Percentiles rank a stretch among this genome's conserved stretches.
phyloP scores from a whole-genome alignment of 2,888 invertebrate species.

The Cerastis leucographa region DNA sequence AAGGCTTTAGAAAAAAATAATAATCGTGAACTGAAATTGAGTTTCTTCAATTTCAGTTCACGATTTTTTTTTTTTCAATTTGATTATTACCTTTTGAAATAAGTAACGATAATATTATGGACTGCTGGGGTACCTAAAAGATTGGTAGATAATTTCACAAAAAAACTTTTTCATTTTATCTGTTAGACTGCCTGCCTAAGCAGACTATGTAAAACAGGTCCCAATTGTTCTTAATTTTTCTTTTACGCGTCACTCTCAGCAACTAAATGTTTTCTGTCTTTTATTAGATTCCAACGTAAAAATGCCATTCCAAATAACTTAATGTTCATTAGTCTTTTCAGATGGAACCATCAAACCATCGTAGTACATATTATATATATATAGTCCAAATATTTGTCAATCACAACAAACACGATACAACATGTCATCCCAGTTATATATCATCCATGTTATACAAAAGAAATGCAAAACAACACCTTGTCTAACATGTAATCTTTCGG shows the following conservation, averaged over 20 bases:
- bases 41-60: too few species aligned
- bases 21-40: not conserved
- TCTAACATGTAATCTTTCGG: constrained; percentile 32
- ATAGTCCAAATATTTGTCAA: constrained; percentile 32
- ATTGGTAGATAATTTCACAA: not conserved
- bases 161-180: not conserved
- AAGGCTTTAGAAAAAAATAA: constrained; percentile 6
- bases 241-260: not conserved
- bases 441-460: too few species aligned
- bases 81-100: not conserved
- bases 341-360: not conserved
- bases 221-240: not conserved
- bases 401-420: constrained; percentile 6
- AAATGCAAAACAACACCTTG: too few species aligned
- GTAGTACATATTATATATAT: too few species aligned
- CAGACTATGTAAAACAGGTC: not conserved
- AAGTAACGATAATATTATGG: not conserved
- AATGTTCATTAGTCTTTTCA: not conserved
- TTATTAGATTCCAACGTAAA: not conserved
- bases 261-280: not conserved
- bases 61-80: too few species aligned
- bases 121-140: not conserved
- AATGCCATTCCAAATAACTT: not conserved
- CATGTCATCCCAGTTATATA: not conserved
- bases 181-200: not conserved